Conservation (phyloP, 2,888 invertebrate species). For the Macaria liturata region DNA sequence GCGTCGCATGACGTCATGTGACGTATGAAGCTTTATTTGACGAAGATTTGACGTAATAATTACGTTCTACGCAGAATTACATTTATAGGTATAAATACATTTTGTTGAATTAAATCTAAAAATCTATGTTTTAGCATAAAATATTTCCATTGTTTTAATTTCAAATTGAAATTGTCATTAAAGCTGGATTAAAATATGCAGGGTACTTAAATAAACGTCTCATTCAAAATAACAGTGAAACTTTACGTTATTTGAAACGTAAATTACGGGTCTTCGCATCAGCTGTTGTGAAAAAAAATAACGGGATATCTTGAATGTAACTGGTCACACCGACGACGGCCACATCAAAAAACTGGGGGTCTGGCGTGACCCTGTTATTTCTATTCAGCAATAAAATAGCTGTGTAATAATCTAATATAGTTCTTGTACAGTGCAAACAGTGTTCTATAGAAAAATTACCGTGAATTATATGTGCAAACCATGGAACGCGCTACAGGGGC, state of each 20-base stretch:
- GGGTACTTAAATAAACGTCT: too few species aligned
- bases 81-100: neutral
- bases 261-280: slow-evolving; percentile 61
- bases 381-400: slow-evolving; percentile 81
- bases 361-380: slow-evolving; percentile 83
- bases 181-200: too few species aligned
- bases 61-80: slow-evolving; percentile 33
- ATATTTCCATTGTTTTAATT: too few species aligned
- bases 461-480: slow-evolving; percentile 78
- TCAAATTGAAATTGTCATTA: too few species aligned
- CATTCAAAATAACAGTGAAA: too few species aligned
- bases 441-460: slow-evolving; percentile 66
- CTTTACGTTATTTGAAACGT: slow-evolving; percentile 48
- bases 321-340: slow-evolving; percentile 82
- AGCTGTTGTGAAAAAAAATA: slow-evolving; percentile 82
- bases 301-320: slow-evolving; percentile 76
- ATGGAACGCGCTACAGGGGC: slow-evolving; percentile 81
- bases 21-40: slow-evolving; percentile 37
- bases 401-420: slow-evolving; percentile 74
- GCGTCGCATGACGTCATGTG: slow-evolving; percentile 61
- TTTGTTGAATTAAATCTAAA: too few species aligned
- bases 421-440: slow-evolving; percentile 67
- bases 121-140: too few species aligned
- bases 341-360: slow-evolving; percentile 82
- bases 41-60: slow-evolving; percentile 39